Percentiles rank a stretch among this genome's conserved stretches.
phyloP scores from a whole-genome alignment of 53 echinoderm and acorn worm species.

The Luidia sarsii region DNA sequence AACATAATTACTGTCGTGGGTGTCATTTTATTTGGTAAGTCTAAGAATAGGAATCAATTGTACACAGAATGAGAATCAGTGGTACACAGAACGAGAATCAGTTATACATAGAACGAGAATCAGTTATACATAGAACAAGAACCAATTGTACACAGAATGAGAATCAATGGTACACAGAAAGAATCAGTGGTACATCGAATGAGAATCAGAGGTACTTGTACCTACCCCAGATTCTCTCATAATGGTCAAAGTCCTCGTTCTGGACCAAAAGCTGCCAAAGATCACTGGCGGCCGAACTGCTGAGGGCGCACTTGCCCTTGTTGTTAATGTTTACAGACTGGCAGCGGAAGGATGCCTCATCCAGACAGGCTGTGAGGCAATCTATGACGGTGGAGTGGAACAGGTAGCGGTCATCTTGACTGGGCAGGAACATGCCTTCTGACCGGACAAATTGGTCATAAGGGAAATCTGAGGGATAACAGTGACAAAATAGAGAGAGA shows the following conservation, averaged over 20 bases:
- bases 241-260: slow-evolving; percentile 7
- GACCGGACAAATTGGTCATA: slow-evolving; percentile 13
- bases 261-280: not conserved
- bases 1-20: no score
- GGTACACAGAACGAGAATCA: no score
- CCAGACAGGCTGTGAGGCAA: slow-evolving; percentile 45
- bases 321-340: slow-evolving; percentile 24
- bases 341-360: slow-evolving; percentile 26
- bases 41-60: no score
- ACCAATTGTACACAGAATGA: no score
- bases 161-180: not conserved
- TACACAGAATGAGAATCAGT: no score
- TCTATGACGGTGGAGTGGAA: not conserved
- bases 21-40: no score
- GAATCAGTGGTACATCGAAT: not conserved
- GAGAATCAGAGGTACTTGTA: no score
- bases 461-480: slow-evolving; percentile 12
- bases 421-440: slow-evolving; percentile 10
- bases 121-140: no score
- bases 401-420: slow-evolving; percentile 24
- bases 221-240: slow-evolving; percentile 15
- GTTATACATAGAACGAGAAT: no score
- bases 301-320: slow-evolving; percentile 25
- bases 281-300: not conserved
- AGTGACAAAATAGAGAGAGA: no score